Evolutionary conservation across 2,113 vertebrate species (phyloP).

Genomic region (Zosterops borbonicus): DNA sequence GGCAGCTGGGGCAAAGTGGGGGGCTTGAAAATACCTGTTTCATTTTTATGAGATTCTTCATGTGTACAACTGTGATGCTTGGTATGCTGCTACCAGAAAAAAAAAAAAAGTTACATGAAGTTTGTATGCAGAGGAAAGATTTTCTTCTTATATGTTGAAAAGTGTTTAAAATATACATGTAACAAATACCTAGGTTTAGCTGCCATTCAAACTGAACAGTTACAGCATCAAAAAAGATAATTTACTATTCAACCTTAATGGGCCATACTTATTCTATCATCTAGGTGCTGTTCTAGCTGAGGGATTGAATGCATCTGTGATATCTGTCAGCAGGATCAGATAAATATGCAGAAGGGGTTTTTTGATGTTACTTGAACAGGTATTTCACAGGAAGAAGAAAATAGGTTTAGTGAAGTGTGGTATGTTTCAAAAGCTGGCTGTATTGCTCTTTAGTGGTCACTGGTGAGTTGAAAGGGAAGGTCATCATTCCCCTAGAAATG

Average conservation of each 20-base stretch:
- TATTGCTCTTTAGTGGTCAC: not conserved
- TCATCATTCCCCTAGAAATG: not conserved
- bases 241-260: not conserved
- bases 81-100: not conserved
- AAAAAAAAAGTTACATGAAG: fast-evolving
- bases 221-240: not conserved
- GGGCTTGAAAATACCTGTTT: not conserved
- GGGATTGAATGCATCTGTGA: not conserved
- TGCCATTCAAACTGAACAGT: not conserved
- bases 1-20: not conserved
- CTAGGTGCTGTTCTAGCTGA: not conserved
- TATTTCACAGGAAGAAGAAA: not conserved
- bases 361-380: not conserved
- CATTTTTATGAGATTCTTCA: not conserved
- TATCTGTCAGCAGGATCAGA: not conserved
- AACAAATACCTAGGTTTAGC: not conserved
- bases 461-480: not conserved
- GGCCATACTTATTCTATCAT: not conserved
- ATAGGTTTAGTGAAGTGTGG: not conserved
- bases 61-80: not conserved
- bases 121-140: not conserved
- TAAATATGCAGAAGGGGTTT: not conserved
- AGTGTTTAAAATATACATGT: not conserved
- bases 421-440: not conserved
- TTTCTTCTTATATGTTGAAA: not conserved